phyloP scores from a whole-genome alignment of 2,797 vertebrate genomes.

The Tympanoctomys barrerae region DNA sequence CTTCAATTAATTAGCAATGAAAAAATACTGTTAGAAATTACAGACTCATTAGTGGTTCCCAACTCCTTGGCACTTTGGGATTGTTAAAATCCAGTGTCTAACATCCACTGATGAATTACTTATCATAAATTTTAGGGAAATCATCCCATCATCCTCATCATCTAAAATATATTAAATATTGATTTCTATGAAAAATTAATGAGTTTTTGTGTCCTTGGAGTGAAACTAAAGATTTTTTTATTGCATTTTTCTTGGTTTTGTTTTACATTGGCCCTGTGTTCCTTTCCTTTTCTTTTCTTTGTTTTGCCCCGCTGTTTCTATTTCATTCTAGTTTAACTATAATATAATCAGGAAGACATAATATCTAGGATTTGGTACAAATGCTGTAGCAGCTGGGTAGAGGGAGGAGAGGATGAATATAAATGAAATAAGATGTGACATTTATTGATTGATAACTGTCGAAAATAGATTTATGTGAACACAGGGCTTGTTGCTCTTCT shows the following conservation, averaged over 20 bases:
- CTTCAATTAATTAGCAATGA: neutral
- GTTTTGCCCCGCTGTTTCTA: neutral
- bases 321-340: conserved; percentile 9
- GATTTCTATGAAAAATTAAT: conserved; percentile 1
- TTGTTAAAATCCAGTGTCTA: neutral
- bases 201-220: neutral
- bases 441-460: conserved; percentile 51
- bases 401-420: neutral
- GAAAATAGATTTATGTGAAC: neutral
- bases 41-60: neutral
- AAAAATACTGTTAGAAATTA: neutral
- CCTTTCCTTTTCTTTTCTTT: neutral
- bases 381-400: neutral
- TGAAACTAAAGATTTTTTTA: conserved; percentile 38
- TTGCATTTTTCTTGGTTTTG: neutral
- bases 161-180: conserved; percentile 40
- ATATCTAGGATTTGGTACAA: conserved; percentile 21
- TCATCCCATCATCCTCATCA: neutral
- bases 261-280: neutral
- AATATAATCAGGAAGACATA: conserved; percentile 23
- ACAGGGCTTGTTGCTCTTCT: neutral
- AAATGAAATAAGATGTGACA: conserved; percentile 55
- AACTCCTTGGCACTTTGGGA: neutral
- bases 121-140: neutral
- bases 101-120: neutral